Evolutionary conservation across 1,140 invertebrate species (phyloP).

Genomic region (Nilaparvata lugens): DNA sequence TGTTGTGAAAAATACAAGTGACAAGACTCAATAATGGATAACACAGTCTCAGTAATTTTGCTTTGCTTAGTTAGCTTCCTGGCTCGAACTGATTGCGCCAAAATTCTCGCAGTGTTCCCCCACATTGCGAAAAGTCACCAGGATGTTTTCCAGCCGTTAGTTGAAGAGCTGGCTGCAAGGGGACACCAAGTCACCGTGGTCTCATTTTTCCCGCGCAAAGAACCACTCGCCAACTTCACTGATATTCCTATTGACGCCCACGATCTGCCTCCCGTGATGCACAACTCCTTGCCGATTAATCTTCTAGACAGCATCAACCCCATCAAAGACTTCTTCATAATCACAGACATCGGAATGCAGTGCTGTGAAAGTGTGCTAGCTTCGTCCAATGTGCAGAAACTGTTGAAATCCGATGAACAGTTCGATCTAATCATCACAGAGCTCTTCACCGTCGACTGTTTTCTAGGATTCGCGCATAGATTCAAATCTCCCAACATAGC

Average conservation of each 20-base stretch:
- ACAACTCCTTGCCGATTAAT: neutral
- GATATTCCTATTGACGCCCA: slow-evolving; percentile 33
- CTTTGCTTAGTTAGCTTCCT: too few species aligned
- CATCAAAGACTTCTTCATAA: slow-evolving; percentile 2
- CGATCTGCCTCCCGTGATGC: neutral
- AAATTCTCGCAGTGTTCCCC: slow-evolving; percentile 31
- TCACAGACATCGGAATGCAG: neutral
- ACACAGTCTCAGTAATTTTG: too few species aligned
- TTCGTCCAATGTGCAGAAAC: slow-evolving; percentile 38
- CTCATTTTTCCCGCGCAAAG: slow-evolving; percentile 38
- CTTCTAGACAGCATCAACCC: neutral
- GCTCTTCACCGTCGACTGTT: slow-evolving; percentile 27
- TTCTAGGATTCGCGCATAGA: slow-evolving; percentile 22
- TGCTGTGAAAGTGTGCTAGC: slow-evolving; percentile 42
- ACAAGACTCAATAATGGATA: too few species aligned
- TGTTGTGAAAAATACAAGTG: too few species aligned
- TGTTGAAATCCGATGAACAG: slow-evolving; percentile 35
- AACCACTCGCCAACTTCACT: slow-evolving; percentile 39
- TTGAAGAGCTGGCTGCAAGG: slow-evolving; percentile 28
- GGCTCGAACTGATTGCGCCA: too few species aligned
- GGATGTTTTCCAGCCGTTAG: slow-evolving; percentile 30
- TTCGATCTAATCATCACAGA: slow-evolving; percentile 32
- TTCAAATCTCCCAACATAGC: slow-evolving; percentile 50
- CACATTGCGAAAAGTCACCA: slow-evolving; percentile 32
- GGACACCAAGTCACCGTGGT: slow-evolving; percentile 32